These are phyloP conservation scores for Columbina picui DNA, from an alignment of 2,113 vertebrate genomes.

Conservation along the genomic window DNA sequence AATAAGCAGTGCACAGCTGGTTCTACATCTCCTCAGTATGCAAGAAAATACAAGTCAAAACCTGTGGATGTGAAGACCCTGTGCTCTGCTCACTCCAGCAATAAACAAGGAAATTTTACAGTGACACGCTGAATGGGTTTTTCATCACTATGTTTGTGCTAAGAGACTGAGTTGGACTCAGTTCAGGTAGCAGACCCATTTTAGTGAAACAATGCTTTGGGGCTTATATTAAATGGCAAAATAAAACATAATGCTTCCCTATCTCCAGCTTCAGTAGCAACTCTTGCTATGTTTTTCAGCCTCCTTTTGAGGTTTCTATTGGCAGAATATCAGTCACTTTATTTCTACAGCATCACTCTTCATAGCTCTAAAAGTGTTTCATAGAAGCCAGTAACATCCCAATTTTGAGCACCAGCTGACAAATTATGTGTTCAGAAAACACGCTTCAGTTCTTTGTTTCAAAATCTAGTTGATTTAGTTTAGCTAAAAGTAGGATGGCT, in stretches of 20 bases:
- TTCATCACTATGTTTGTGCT: slow-evolving; percentile 40
- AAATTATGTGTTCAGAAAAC: slow-evolving; percentile 62
- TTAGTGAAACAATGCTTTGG: slow-evolving; percentile 62
- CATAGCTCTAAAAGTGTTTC: slow-evolving; percentile 54
- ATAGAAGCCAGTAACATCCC: slow-evolving; percentile 26
- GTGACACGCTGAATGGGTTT: background rate
- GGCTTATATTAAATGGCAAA: slow-evolving; percentile 62
- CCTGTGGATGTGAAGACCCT: background rate
- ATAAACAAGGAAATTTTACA: slow-evolving; percentile 46
- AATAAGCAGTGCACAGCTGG: background rate
- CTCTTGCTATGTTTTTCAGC: slow-evolving; percentile 58
- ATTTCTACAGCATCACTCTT: slow-evolving; percentile 59
- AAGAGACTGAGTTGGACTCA: slow-evolving; percentile 58
- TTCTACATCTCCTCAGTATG: background rate
- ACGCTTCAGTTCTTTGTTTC: slow-evolving; percentile 33
- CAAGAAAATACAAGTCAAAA: slow-evolving; percentile 16
- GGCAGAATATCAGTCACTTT: slow-evolving; percentile 70
- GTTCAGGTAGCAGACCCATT: slow-evolving; percentile 56
- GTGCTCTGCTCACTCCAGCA: background rate
- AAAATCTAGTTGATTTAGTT: background rate
- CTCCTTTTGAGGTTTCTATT: slow-evolving; percentile 65
- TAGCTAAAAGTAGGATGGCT: background rate
- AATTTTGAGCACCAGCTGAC: slow-evolving; percentile 44
- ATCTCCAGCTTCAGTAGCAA: slow-evolving; percentile 58
- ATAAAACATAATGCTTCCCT: slow-evolving; percentile 64